Conservation (phyloP, 2,888 invertebrate species). For the Globia sparganii region DNA sequence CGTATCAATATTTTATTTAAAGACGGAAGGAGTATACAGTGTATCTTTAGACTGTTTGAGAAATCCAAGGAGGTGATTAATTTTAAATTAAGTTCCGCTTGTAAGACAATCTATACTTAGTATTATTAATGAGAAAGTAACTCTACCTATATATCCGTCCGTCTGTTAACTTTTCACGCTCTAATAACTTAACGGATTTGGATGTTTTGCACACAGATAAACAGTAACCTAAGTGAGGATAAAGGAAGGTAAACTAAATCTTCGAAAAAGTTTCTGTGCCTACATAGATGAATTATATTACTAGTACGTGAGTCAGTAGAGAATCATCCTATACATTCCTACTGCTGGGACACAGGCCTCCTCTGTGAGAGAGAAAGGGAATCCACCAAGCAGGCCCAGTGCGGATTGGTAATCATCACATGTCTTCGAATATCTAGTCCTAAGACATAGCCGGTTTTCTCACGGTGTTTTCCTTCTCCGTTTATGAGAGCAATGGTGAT, state of each 20-base stretch:
- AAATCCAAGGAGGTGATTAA: neutral
- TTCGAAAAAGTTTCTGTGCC: too few species aligned
- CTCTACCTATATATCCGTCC: neutral
- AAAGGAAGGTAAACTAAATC: too few species aligned
- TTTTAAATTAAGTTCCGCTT: neutral
- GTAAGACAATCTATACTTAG: neutral
- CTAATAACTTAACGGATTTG: neutral
- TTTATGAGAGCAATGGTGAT: too few species aligned
- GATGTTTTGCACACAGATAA: neutral
- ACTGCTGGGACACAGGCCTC: neutral
- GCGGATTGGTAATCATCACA: neutral
- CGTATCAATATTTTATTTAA: slow-evolving; percentile 1
- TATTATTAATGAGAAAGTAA: neutral
- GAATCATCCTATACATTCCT: neutral
- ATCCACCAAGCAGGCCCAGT: neutral
- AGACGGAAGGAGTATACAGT: neutral
- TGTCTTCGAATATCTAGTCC: neutral
- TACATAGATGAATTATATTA: too few species aligned
- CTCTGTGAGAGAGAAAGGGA: neutral
- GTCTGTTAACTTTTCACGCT: neutral
- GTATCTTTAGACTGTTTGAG: neutral
- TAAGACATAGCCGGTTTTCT: neutral
- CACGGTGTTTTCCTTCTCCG: neutral
- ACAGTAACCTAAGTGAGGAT: neutral
- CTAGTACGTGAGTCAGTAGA: too few species aligned